Evolutionary conservation across 2,113 vertebrate species (phyloP), one percentile per base, ranked within the genome.

Genomic region (Numenius arquata): DNA sequence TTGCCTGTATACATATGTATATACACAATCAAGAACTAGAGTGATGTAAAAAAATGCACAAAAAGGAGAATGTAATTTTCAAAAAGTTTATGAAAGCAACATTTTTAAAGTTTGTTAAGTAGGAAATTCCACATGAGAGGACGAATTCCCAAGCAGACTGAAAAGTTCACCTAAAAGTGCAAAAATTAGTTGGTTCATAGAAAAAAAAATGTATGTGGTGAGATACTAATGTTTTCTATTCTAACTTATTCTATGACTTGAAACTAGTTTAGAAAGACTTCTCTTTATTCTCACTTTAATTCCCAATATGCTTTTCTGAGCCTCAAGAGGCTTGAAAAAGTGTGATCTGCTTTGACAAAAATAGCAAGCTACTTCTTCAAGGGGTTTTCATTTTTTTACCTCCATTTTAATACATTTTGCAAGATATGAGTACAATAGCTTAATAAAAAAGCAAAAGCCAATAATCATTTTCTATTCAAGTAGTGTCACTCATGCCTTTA

Each of bases 331-430:
- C 34, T 72, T 94, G 61, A 56, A 94, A 90, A 92, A n/a, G 4
- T 77, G 23, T 85, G 76, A 94, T 86, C 52, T 94, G 15, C 82
- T 92, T 84, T 89, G n/a, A 61, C 65, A 92, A 86, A 93, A 91
- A 93, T 55, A 90, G 27, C 32, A 86, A 92, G 27, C 11, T 80
- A 45, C 66, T 93, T 81, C 43, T 70, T 86, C n/a, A 47, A 41
- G 30, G 10, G 1, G 2, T 0, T 52, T 62, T 77, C 7, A 10
- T 38, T 74, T 61, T 58, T 78, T 87, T 27, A 38, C 15, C 3
- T 83, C 29, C 18, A 67, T 59, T 93, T 89, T 55, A 94, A 77
- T 90, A 63, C 27, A 52, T 88, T 92, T 88, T 88, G 9, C 18
- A 81, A 92, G 63, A 80, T 90, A 86, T 26, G 65, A 88, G 86